Conservation (phyloP, 2,113 vertebrate genomes). For the Hiodon tergisus region DNA sequence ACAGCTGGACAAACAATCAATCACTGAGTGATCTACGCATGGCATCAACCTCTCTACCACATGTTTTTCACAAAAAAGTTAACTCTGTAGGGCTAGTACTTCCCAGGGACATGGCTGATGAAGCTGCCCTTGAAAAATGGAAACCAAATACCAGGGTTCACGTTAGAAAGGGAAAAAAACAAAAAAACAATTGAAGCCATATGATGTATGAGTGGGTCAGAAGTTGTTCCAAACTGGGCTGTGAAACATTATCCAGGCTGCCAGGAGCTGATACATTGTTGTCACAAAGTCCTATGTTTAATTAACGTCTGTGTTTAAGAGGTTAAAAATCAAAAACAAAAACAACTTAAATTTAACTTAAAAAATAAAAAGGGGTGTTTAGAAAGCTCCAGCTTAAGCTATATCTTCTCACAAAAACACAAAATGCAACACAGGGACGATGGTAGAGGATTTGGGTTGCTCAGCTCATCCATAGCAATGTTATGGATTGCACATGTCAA, state of each 20-base stretch:
- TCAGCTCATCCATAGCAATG: constrained; percentile 59
- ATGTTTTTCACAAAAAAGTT: constrained; percentile 7
- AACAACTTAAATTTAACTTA: not conserved
- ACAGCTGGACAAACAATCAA: constrained; percentile 22
- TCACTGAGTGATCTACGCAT: constrained; percentile 6
- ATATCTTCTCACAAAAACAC: constrained; percentile 6
- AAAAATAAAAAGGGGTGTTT: not conserved
- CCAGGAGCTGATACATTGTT: too few species aligned
- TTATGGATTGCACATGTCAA: constrained; percentile 68
- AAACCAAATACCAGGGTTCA: not conserved
- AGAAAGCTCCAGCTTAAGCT: not conserved
- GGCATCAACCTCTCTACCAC: not conserved
- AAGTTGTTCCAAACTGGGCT: not conserved
- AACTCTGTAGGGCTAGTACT: not conserved
- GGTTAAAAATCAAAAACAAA: not conserved
- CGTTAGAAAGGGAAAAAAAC: not conserved
- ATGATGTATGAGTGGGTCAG: not conserved
- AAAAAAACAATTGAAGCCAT: not conserved
- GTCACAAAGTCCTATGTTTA: too few species aligned
- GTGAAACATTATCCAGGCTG: not conserved
- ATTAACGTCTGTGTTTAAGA: too few species aligned
- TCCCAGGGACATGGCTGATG: not conserved
- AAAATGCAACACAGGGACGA: constrained; percentile 11
- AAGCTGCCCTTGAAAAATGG: not conserved
- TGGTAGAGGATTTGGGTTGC: constrained; percentile 30